Percentiles rank a stretch among this genome's conserved stretches.
These are phyloP conservation scores for Sceloporus tristichus DNA, from an alignment of 2,113 vertebrate genomes.

Conservation along the genomic window DNA sequence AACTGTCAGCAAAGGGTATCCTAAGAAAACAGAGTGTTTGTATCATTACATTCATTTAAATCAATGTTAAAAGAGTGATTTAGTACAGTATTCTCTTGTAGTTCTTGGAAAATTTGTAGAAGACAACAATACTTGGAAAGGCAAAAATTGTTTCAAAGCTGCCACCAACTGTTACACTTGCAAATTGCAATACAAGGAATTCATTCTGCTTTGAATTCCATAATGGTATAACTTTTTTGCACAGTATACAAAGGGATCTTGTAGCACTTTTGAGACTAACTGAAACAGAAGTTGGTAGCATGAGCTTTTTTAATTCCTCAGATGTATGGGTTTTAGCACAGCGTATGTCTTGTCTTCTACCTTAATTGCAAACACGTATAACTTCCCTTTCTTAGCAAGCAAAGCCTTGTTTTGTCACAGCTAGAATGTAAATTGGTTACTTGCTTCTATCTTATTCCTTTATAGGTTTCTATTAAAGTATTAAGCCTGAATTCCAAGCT, in stretches of 20 bases:
- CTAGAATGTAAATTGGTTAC: background rate
- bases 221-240: background rate
- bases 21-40: conserved; percentile 1
- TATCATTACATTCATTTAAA: background rate
- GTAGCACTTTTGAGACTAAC: too few species aligned
- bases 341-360: background rate
- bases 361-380: background rate
- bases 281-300: too few species aligned
- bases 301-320: too few species aligned
- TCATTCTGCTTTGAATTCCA: conserved; percentile 19
- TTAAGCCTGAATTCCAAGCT: conserved; percentile 4
- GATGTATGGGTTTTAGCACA: background rate
- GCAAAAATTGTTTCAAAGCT: conserved; percentile 80
- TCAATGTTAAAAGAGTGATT: conserved; percentile 45
- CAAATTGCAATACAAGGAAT: conserved; percentile 76
- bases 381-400: conserved; percentile 15
- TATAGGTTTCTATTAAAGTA: background rate
- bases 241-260: too few species aligned
- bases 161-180: conserved; percentile 82
- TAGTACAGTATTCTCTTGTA: conserved; percentile 57
- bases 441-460: background rate
- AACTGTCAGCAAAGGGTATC: background rate
- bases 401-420: background rate
- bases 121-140: conserved; percentile 56
- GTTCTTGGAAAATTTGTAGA: conserved; percentile 56